A percentile compares a stretch with the other conserved stretches of the same genome.
phyloP scores from a whole-genome alignment of 2,888 invertebrate species.

The Aproaerema taeniolella region DNA sequence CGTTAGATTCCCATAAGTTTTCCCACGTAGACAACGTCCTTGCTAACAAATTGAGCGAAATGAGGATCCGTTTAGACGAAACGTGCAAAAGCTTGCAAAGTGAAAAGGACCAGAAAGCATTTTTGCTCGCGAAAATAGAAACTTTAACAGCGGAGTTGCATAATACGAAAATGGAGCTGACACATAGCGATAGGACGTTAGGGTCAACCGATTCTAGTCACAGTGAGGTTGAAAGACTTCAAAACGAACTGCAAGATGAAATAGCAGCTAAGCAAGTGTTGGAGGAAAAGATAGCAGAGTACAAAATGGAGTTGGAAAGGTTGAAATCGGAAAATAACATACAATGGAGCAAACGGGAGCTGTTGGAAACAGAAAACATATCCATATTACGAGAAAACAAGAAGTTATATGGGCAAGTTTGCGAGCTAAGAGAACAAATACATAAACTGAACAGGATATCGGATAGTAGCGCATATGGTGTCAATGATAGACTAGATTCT shows the following conservation, averaged over 20 bases:
- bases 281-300: conserved; percentile 62
- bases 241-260: conserved; percentile 68
- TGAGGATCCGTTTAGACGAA: conserved; percentile 57
- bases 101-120: conserved; percentile 64
- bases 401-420: conserved; percentile 79
- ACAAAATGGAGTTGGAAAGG: conserved; percentile 83
- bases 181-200: conserved; percentile 58
- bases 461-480: conserved; percentile 53
- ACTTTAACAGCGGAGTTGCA: conserved; percentile 56
- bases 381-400: conserved; percentile 93
- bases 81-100: conserved; percentile 55
- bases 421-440: conserved; percentile 65
- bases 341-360: conserved; percentile 95
- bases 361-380: conserved; percentile 93
- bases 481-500: conserved; percentile 47
- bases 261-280: conserved; percentile 65
- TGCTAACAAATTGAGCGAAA: conserved; percentile 57
- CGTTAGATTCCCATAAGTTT: conserved; percentile 65
- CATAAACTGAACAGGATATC: conserved; percentile 67
- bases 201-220: conserved; percentile 69
- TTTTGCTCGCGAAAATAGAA: conserved; percentile 58
- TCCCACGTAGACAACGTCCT: conserved; percentile 63
- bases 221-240: conserved; percentile 62
- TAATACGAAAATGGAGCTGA: conserved; percentile 53
- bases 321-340: conserved; percentile 95